Evolutionary conservation across 2,113 vertebrate species (phyloP).

Genomic region (Saccopteryx bilineata): DNA sequence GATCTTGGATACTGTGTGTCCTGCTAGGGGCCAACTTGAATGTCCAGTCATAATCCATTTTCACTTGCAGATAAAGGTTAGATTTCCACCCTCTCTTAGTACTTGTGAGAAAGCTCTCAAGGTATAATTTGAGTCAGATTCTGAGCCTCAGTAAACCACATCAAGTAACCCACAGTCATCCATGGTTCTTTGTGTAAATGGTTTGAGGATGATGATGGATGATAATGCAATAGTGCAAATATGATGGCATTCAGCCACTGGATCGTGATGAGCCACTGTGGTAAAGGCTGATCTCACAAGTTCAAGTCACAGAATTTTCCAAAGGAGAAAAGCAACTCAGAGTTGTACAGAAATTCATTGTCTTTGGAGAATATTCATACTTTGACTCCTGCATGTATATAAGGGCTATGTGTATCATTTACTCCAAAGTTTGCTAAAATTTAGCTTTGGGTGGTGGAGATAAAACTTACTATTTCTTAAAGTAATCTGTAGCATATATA

Average conservation of each 20-base stretch:
- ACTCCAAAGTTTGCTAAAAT: background rate
- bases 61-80: background rate
- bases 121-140: background rate
- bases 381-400: background rate
- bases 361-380: background rate
- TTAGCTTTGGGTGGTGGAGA: background rate
- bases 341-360: background rate
- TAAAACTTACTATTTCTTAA: conserved; percentile 11
- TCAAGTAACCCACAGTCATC: background rate
- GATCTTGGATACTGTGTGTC: background rate
- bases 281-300: conserved; percentile 17
- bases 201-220: background rate
- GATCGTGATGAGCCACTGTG: background rate
- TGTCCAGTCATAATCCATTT: background rate
- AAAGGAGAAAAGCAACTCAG: background rate
- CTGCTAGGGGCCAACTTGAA: background rate
- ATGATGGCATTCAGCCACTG: background rate
- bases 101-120: background rate
- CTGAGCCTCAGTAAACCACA: background rate
- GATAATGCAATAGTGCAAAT: background rate
- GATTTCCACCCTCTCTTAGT: background rate
- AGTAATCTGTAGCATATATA: background rate
- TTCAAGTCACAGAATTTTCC: conserved; percentile 2
- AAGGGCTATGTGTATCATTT: background rate
- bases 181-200: background rate